phyloP scores from a whole-genome alignment of 1,140 invertebrate genomes.

The Ceratina australensis region DNA sequence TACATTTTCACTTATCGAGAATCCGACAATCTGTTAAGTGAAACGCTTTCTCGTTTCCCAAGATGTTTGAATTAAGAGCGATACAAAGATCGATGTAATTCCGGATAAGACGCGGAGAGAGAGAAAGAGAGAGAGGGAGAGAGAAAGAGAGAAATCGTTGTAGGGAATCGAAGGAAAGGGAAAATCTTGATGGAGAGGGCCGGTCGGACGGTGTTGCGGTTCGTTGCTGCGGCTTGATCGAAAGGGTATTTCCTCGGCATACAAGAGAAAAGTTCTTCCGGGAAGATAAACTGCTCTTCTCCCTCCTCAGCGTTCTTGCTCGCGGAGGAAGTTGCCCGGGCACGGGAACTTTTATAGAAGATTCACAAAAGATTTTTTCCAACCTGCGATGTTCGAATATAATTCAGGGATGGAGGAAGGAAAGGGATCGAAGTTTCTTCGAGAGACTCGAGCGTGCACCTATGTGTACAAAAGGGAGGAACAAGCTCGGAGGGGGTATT shows the following conservation, averaged over 20 bases:
- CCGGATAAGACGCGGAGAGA: too few relatives aligned
- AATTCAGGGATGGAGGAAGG: conserved; percentile 27
- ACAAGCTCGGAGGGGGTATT: neutral
- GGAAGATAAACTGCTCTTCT: conserved; percentile 59
- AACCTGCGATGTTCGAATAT: conserved; percentile 26
- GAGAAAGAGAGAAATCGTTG: too few relatives aligned
- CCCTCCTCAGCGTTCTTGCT: neutral
- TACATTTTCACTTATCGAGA: neutral
- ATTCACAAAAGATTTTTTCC: conserved; percentile 63
- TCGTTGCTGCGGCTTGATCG: conserved; percentile 60
- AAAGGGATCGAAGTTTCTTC: conserved; percentile 27
- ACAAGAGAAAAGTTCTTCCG: conserved; percentile 59
- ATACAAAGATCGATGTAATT: neutral
- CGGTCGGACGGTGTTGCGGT: conserved; percentile 42
- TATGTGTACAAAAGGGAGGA: neutral
- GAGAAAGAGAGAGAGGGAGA: too few relatives aligned
- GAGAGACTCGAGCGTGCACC: conserved; percentile 24
- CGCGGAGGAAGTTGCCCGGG: conserved; percentile 17
- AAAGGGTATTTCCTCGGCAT: conserved; percentile 58
- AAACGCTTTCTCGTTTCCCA: neutral
- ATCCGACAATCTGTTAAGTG: neutral
- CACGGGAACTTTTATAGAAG: conserved; percentile 51
- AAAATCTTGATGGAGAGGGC: conserved; percentile 38
- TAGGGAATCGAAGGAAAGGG: neutral
- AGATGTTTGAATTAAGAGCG: neutral